Percentiles rank a stretch among this genome's conserved stretches.
Conservation (phyloP, 2,888 invertebrate genomes). For the Eulithis prunata region DNA sequence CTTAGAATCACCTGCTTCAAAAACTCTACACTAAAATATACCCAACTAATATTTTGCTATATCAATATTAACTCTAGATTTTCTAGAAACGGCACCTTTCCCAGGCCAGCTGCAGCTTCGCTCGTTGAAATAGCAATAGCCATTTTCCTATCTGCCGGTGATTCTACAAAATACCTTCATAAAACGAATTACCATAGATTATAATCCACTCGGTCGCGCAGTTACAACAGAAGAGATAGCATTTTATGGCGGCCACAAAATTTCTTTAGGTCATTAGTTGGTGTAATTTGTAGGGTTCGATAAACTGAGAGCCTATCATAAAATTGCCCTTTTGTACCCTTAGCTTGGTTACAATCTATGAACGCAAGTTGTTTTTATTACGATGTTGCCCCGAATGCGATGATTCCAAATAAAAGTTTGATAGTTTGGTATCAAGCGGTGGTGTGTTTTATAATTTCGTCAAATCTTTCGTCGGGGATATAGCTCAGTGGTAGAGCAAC, state of each 20-base stretch:
- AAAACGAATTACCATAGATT: slow-evolving; percentile 43
- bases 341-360: too few relatives aligned
- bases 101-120: too few relatives aligned
- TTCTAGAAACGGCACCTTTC: too few relatives aligned
- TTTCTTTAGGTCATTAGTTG: slow-evolving; percentile 30
- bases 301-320: slow-evolving; percentile 8
- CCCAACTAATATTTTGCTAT: too few relatives aligned
- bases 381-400: too few relatives aligned
- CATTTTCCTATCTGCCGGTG: slow-evolving; percentile 32
- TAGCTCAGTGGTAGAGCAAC: slow-evolving; percentile 70
- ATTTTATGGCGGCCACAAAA: slow-evolving; percentile 31
- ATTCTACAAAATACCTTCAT: slow-evolving; percentile 34
- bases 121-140: slow-evolving; percentile 11
- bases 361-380: too few relatives aligned
- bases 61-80: too few relatives aligned
- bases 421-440: not conserved
- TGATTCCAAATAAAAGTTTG: too few relatives aligned
- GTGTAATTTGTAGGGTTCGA: slow-evolving; percentile 7
- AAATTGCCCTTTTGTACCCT: not conserved
- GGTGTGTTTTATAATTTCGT: slow-evolving; percentile 14
- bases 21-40: too few relatives aligned
- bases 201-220: slow-evolving; percentile 32
- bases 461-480: slow-evolving; percentile 47
- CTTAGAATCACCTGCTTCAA: too few relatives aligned
- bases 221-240: slow-evolving; percentile 29